Percentiles rank a stretch among this genome's conserved stretches.
Evolutionary conservation across 1,140 invertebrate genomes (phyloP).

Genomic region (Ericerus pela): DNA sequence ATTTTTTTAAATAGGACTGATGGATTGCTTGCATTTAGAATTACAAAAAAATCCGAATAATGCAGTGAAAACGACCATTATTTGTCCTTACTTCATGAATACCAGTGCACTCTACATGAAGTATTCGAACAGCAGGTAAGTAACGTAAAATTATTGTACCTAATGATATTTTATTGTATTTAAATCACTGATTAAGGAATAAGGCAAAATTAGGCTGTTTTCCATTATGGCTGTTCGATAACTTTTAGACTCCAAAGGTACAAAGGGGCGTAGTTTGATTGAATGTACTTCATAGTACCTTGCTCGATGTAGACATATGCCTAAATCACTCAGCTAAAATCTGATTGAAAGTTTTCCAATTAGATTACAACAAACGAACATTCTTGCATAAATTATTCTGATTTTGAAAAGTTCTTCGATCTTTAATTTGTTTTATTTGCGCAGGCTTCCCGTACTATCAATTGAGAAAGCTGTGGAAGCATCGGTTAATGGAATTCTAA

Average conservation of each 20-base stretch:
- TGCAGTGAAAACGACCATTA: constrained; percentile 20
- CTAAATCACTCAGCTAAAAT: background rate
- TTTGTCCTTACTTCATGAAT: constrained; percentile 25
- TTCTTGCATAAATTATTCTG: background rate
- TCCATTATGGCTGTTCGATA: background rate
- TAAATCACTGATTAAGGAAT: too few species aligned
- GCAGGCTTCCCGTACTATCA: background rate
- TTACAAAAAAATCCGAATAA: constrained; percentile 19
- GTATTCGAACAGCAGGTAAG: constrained; percentile 26
- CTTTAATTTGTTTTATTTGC: background rate
- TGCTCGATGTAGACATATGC: background rate
- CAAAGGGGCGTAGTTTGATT: background rate
- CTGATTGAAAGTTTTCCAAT: background rate
- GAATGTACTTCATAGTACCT: background rate
- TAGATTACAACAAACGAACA: too few species aligned
- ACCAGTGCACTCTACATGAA: constrained; percentile 21
- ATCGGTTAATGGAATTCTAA: background rate
- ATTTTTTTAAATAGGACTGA: constrained; percentile 25
- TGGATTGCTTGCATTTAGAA: constrained; percentile 24
- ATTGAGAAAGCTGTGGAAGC: background rate
- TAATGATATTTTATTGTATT: background rate
- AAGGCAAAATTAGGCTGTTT: too few species aligned
- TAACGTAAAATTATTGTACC: background rate
- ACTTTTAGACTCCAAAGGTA: background rate
- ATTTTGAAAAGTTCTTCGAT: background rate